phyloP scores from a whole-genome alignment of 2,888 invertebrate species.

The Herminia tarsipennalis region DNA sequence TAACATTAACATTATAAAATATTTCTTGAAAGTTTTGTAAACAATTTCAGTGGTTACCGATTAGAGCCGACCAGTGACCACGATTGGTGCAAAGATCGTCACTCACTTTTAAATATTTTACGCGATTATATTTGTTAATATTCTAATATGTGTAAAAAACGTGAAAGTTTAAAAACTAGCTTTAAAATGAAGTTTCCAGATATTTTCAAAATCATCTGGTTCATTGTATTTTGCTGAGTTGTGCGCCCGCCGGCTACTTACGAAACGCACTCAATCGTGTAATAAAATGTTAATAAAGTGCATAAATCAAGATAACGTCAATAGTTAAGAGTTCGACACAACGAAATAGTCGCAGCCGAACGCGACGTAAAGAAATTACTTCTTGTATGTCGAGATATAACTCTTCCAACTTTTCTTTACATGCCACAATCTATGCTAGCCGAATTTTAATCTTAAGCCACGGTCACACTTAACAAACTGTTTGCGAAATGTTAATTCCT shows the following conservation, averaged over 20 bases:
- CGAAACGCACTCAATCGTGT: constrained; percentile 67
- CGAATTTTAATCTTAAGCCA: constrained; percentile 19
- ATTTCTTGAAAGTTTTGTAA: too few species aligned
- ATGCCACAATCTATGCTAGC: constrained; percentile 15
- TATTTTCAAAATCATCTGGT: neutral
- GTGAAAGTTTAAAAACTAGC: too few species aligned
- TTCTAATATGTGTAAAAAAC: too few species aligned
- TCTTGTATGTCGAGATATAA: constrained; percentile 65
- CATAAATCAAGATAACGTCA: constrained; percentile 83
- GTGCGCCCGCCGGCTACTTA: constrained; percentile 51
- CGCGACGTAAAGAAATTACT: constrained; percentile 69
- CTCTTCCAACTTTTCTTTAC: constrained; percentile 54
- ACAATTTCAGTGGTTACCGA: too few species aligned
- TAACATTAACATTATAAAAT: too few species aligned
- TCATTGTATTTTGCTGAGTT: constrained; percentile 31
- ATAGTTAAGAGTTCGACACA: constrained; percentile 74
- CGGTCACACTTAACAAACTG: neutral
- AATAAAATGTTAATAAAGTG: constrained; percentile 82
- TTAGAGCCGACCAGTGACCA: too few species aligned
- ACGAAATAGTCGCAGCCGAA: constrained; percentile 67
- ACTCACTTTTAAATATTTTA: too few species aligned
- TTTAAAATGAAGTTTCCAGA: too few species aligned
- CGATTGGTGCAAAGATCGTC: too few species aligned
- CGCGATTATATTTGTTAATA: too few species aligned
- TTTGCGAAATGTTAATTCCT: neutral